Conservation (phyloP, 2,797 vertebrate genomes). For the Urocyon cinereoargenteus region DNA sequence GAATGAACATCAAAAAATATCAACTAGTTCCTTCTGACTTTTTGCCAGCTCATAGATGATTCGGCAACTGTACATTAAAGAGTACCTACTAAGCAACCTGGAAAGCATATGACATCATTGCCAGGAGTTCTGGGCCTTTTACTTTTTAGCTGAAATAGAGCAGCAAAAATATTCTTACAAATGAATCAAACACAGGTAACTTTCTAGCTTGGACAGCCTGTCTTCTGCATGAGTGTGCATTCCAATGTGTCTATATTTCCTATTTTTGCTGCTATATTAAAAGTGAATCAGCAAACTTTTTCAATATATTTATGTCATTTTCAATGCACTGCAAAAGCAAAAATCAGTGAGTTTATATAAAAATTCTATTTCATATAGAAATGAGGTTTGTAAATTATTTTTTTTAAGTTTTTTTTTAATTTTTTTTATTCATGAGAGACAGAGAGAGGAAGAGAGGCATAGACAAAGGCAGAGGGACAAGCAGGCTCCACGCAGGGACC, state of each 20-base stretch:
- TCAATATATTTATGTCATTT: background rate
- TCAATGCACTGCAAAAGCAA: background rate
- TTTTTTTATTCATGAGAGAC: no score
- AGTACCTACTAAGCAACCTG: background rate
- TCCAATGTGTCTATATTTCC: background rate
- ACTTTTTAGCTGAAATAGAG: background rate
- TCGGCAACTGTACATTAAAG: background rate
- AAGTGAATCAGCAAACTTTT: background rate
- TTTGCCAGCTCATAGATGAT: background rate
- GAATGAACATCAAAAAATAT: background rate
- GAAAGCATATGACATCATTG: background rate
- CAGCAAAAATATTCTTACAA: background rate
- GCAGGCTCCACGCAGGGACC: no score
- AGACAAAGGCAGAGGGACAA: no score
- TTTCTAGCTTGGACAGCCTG: background rate
- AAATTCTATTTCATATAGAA: background rate
- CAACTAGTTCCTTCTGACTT: background rate
- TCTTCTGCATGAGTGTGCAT: background rate
- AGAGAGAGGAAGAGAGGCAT: no score
- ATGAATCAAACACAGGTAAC: background rate
- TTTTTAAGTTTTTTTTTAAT: no score
- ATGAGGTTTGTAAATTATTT: background rate
- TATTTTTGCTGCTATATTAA: background rate
- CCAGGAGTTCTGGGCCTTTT: background rate
- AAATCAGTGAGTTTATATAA: background rate